Base-by-base conservation (phyloP, 2,113 vertebrate genomes). In the Clarias batrachus region DNA sequence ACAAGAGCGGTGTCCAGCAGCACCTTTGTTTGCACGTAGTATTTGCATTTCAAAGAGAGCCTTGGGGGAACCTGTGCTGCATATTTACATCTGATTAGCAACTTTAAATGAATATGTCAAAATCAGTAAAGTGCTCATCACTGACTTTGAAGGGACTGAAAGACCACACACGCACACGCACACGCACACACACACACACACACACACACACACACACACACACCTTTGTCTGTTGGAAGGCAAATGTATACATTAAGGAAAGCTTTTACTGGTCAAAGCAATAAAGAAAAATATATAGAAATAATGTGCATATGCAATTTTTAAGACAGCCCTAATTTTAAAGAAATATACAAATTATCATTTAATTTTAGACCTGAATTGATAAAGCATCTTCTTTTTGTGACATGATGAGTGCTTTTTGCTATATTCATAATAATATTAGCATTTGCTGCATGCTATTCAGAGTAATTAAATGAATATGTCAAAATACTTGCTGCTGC, bases 21-120 rank as follows among this genome's bases (percentile, higher is more conserved):
- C 87, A 94, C 92, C 93, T 95, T 93, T 94, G 92, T 94, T 94
- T 95, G 92, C 93, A 92, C 83, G 88, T 90, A 6, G 70, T 90
- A 94, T 95, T 95, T 93, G 93, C 93, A 95, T 96, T 94, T 95
- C 93, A 96, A 95, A 95, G 93, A 89, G 85, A 90, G 92, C 91
- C 93, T 48, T 89, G 85, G 71, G 92, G 92, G 94, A 94, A 89
- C 88, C 88, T 91, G 92, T 89, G 92, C 92, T 95, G 94, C 94
- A 95, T 94, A 94, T 94, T 94, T 94, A 93, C 93, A 94, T 94
- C 92, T 94, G 92, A 95, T 95, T 94, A 95, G 91, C 92, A 92
- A 93, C 93, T 93, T 94, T 94, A 94, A 94, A 94, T 94, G 91
- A 95, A 93, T 88, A 93, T 91, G 92, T 94, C 93, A 94, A 92